These are phyloP conservation scores for Megathymus violae DNA, from an alignment of 1,140 invertebrate genomes.

Conservation along the genomic window DNA sequence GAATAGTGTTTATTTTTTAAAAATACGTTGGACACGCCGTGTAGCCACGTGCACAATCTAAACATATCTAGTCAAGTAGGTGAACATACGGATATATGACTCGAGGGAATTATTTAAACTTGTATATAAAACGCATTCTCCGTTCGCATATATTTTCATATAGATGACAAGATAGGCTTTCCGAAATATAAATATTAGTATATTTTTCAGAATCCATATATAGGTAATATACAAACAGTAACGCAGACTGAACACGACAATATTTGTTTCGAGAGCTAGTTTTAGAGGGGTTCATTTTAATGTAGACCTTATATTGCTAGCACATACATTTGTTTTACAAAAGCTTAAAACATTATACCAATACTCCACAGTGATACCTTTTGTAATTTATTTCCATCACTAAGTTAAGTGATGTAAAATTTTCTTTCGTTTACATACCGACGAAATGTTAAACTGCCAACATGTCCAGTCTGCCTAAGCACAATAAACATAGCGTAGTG, in stretches of 20 bases:
- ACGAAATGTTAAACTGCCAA: slow-evolving; percentile 19
- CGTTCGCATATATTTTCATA: slow-evolving; percentile 78
- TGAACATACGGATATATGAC: slow-evolving; percentile 51
- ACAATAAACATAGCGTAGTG: slow-evolving; percentile 28
- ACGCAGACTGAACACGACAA: slow-evolving; percentile 28
- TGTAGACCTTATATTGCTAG: slow-evolving; percentile 7
- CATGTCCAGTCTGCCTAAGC: slow-evolving; percentile 32
- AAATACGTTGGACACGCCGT: slow-evolving; percentile 60
- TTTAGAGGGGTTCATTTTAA: slow-evolving; percentile 11
- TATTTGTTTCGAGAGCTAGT: slow-evolving; percentile 27
- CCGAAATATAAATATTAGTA: slow-evolving; percentile 35
- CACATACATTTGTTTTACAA: not conserved
- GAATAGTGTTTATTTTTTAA: slow-evolving; percentile 77
- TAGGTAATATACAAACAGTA: slow-evolving; percentile 19
- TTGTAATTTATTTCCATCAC: not conserved
- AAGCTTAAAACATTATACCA: slow-evolving; percentile 7
- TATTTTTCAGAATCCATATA: slow-evolving; percentile 31
- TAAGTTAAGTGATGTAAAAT: not conserved
- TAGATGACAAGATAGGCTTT: slow-evolving; percentile 36
- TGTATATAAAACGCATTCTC: slow-evolving; percentile 70
- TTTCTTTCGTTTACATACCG: slow-evolving; percentile 7
- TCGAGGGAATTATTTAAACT: slow-evolving; percentile 63
- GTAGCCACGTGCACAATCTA: slow-evolving; percentile 72
- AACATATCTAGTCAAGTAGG: slow-evolving; percentile 83
- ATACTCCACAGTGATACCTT: not conserved